Percentiles rank a stretch among this genome's conserved stretches.
These are phyloP conservation scores for Eurois occulta DNA, from an alignment of 2,888 invertebrate species.

Conservation along the genomic window DNA sequence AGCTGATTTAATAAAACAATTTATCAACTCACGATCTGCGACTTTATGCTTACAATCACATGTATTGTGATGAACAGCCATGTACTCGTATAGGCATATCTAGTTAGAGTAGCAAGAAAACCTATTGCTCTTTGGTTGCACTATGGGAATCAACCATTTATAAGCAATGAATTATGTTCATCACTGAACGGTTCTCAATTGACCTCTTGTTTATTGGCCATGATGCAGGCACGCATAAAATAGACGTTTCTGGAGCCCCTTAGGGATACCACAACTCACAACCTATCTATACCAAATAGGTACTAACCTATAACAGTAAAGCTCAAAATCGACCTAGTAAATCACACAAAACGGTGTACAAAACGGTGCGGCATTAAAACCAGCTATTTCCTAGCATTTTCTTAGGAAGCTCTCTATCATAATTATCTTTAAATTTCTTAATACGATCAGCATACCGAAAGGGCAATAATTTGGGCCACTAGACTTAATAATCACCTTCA, in stretches of 20 bases:
- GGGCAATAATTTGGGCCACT: not conserved
- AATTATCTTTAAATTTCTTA: not conserved
- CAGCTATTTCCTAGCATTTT: not conserved
- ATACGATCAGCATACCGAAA: not conserved
- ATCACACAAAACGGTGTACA: not conserved
- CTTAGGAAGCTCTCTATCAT: not conserved
- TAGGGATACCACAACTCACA: not conserved
- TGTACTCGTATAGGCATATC: not conserved
- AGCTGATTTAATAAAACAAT: not conserved
- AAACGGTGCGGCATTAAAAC: not conserved
- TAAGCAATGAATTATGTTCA: conserved; percentile 13
- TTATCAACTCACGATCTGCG: not conserved
- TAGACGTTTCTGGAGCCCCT: not conserved
- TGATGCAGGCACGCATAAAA: not conserved
- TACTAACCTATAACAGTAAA: not conserved
- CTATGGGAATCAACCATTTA: not conserved
- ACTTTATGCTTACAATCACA: not conserved
- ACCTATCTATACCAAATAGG: not conserved
- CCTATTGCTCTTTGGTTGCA: not conserved
- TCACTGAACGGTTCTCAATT: not conserved
- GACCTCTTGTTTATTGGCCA: not conserved
- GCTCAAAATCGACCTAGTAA: not conserved
- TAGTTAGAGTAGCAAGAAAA: not conserved
- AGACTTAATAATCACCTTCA: not conserved
- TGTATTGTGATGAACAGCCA: not conserved